These are phyloP conservation scores for Exocentrus adspersus DNA, from an alignment of 2,888 invertebrate species.

Conservation along the genomic window DNA sequence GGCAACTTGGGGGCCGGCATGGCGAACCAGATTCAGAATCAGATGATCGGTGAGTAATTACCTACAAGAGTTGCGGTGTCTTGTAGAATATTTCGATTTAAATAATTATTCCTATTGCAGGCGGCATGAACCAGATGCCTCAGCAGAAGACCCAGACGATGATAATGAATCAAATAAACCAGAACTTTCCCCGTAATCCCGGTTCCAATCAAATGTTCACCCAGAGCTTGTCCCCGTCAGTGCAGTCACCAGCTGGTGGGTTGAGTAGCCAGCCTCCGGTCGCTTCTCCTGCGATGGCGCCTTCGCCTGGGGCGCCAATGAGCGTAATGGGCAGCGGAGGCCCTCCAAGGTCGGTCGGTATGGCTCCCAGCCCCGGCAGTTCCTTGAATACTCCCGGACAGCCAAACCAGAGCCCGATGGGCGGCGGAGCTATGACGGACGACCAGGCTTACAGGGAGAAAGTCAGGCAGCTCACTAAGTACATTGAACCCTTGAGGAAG, in stretches of 20 bases:
- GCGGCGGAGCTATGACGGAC: conserved; percentile 76
- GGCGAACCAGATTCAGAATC: conserved; percentile 48
- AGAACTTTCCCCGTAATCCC: conserved; percentile 68
- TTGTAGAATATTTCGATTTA: too few species aligned
- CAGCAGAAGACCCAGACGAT: conserved; percentile 41
- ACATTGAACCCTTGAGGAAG: conserved; percentile 89
- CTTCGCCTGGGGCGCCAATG: conserved; percentile 75
- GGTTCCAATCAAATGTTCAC: conserved; percentile 80
- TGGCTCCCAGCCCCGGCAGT: conserved; percentile 84
- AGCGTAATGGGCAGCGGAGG: conserved; percentile 66
- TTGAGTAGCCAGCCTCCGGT: conserved; percentile 62
- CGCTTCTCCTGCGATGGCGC: conserved; percentile 75
- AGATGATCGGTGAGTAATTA: conserved; percentile 50
- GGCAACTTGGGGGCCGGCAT: conserved; percentile 58
- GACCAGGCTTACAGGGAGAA: conserved; percentile 94
- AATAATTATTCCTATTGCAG: conserved; percentile 22
- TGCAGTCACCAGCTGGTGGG: conserved; percentile 75
- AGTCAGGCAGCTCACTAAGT: conserved; percentile 91
- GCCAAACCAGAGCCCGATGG: conserved; percentile 66
- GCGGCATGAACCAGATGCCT: conserved; percentile 58
- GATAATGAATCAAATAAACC: conserved; percentile 41
- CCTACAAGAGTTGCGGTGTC: too few species aligned
- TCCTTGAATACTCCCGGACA: conserved; percentile 81
- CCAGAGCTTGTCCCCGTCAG: conserved; percentile 83
- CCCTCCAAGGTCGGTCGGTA: conserved; percentile 70